Evolutionary conservation across 2,113 vertebrate genomes (phyloP).

Genomic region (Myocastor coypus): DNA sequence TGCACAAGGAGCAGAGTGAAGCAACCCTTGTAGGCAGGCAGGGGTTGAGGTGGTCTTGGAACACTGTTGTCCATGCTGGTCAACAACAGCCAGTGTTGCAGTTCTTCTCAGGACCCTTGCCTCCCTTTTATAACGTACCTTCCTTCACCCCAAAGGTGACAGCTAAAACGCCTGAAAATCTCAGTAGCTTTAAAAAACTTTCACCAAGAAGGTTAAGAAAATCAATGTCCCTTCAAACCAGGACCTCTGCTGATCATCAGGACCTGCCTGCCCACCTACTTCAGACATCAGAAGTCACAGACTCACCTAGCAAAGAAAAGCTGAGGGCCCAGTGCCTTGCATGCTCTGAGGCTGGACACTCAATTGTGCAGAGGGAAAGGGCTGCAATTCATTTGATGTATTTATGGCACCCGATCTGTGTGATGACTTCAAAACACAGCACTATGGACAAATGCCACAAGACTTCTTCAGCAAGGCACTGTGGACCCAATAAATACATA

Average conservation of each 20-base stretch:
- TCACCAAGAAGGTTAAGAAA: not conserved
- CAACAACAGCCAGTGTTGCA: not conserved
- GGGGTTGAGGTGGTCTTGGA: rapidly evolving
- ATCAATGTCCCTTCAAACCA: not conserved
- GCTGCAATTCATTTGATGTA: constrained; percentile 32
- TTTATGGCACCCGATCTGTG: constrained; percentile 49
- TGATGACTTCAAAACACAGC: constrained; percentile 72
- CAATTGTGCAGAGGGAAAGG: not conserved
- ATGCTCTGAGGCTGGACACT: not conserved
- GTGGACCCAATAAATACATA: constrained; percentile 74
- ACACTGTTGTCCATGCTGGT: not conserved
- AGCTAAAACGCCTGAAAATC: not conserved
- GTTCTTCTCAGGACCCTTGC: rapidly evolving
- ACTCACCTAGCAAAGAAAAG: constrained; percentile 54
- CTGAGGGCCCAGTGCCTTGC: not conserved
- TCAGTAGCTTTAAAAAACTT: not conserved
- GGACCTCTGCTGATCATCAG: not conserved
- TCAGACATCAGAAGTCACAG: not conserved
- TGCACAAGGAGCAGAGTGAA: not conserved
- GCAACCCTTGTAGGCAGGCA: rapidly evolving
- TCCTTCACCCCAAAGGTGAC: not conserved
- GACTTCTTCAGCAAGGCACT: constrained; percentile 71
- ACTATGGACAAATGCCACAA: constrained; percentile 78
- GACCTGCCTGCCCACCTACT: not conserved
- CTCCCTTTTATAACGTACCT: not conserved